Conservation (phyloP, 2,113 vertebrate species). For the Syngnathoides biaculeatus region DNA sequence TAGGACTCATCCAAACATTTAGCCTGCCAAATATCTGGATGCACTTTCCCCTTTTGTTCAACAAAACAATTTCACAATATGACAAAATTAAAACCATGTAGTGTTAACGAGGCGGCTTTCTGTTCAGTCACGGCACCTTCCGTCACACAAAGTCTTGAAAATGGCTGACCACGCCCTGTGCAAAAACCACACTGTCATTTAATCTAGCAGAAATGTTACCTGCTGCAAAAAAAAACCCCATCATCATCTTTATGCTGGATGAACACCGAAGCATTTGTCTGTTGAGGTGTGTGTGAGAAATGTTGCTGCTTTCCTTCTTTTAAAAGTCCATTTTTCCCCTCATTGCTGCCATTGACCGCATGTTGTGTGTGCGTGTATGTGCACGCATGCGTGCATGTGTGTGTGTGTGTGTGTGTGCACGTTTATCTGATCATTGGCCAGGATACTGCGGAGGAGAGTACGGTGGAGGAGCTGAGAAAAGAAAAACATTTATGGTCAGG, state of each 20-base stretch:
- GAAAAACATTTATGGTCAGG: not conserved
- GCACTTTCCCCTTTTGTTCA: not conserved
- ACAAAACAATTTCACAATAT: not conserved
- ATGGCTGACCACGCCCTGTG: slow-evolving; percentile 1
- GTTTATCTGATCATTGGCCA: slow-evolving; percentile 59
- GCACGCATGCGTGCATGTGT: slow-evolving; percentile 10
- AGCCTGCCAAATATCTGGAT: not conserved
- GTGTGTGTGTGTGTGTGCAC: slow-evolving; percentile 10
- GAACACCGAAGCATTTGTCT: slow-evolving; percentile 25
- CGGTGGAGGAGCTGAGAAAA: slow-evolving; percentile 73
- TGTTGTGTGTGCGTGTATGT: slow-evolving; percentile 7
- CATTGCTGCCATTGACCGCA: not conserved
- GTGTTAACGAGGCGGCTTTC: not conserved
- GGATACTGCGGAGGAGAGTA: slow-evolving; percentile 77
- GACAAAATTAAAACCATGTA: not conserved
- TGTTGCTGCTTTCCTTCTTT: not conserved
- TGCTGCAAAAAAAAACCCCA: not conserved
- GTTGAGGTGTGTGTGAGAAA: not conserved
- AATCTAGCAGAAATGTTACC: not conserved
- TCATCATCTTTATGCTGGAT: slow-evolving; percentile 12
- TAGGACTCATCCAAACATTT: not conserved
- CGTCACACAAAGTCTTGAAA: not conserved
- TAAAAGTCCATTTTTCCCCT: too few relatives aligned
- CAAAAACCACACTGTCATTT: not conserved
- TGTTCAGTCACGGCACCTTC: not conserved